phyloP scores from a whole-genome alignment of 2,888 invertebrate species.

The Mycalesis mineus region DNA sequence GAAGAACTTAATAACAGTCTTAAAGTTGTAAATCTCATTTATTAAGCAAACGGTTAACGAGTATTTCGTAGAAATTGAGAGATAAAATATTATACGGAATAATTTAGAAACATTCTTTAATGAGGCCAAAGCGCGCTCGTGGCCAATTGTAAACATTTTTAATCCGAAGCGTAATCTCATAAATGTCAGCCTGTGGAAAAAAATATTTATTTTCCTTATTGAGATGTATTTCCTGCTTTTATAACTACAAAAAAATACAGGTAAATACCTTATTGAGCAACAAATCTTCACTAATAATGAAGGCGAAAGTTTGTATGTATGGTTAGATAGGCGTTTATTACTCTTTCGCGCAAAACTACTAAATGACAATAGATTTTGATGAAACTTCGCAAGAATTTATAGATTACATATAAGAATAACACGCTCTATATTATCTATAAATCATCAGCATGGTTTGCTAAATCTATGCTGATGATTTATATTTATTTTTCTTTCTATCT shows the following conservation, averaged over 20 bases:
- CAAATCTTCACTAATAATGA: too few relatives aligned
- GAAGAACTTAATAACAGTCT: neutral
- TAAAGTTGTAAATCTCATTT: slow-evolving; percentile 16
- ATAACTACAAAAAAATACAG: neutral
- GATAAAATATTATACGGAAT: slow-evolving; percentile 71
- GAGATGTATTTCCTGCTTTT: neutral
- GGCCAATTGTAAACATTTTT: slow-evolving; percentile 71
- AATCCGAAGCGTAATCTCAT: slow-evolving; percentile 73
- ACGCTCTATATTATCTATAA: too few relatives aligned
- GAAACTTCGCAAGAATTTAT: too few relatives aligned
- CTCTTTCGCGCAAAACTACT: too few relatives aligned
- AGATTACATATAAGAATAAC: too few relatives aligned
- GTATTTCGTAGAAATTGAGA: slow-evolving; percentile 61
- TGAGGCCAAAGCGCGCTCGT: slow-evolving; percentile 62
- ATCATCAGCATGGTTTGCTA: too few relatives aligned
- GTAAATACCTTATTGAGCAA: too few relatives aligned
- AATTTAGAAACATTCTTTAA: slow-evolving; percentile 63
- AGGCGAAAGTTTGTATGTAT: too few relatives aligned
- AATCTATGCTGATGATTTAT: too few relatives aligned
- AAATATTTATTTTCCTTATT: slow-evolving; percentile 62
- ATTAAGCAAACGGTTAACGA: slow-evolving; percentile 51
- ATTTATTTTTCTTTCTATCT: too few relatives aligned
- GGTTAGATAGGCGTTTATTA: too few relatives aligned
- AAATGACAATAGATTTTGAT: too few relatives aligned
- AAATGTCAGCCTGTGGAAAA: slow-evolving; percentile 65